Percentiles rank a stretch among this genome's conserved stretches.
These are phyloP conservation scores for Acleris laterana DNA, from an alignment of 2,888 invertebrate genomes.

Conservation along the genomic window DNA sequence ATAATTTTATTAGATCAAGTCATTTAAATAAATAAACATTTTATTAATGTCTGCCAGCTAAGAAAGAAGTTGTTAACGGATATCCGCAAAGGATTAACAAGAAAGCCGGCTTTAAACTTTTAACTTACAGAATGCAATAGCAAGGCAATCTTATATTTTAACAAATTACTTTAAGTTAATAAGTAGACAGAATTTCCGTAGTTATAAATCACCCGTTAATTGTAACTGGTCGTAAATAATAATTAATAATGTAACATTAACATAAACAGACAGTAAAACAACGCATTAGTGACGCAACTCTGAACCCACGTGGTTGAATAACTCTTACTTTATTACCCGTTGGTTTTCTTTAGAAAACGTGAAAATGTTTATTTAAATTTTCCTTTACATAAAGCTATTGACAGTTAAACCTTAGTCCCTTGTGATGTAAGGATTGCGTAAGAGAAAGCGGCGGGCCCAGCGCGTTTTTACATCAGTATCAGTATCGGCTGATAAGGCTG, in stretches of 20 bases:
- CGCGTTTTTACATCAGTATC: conserved; percentile 11
- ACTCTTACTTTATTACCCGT: conserved; percentile 26
- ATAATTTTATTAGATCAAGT: too few species aligned
- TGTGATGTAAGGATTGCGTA: conserved; percentile 31
- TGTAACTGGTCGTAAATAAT: conserved; percentile 15
- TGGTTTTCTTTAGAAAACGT: conserved; percentile 30
- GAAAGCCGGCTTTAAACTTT: neutral
- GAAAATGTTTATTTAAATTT: conserved; percentile 24
- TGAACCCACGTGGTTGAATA: neutral
- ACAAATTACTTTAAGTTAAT: neutral
- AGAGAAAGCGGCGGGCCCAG: conserved; percentile 31
- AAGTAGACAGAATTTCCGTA: conserved; percentile 5
- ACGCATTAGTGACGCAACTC: conserved; percentile 25
- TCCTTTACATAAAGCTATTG: conserved; percentile 15
- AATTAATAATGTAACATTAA: conserved; percentile 21
- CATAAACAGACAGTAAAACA: conserved; percentile 16
- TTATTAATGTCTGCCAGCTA: neutral
- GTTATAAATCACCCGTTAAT: conserved; percentile 29
- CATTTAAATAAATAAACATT: neutral
- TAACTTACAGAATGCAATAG: neutral
- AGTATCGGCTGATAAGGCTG: conserved; percentile 19
- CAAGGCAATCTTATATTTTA: neutral
- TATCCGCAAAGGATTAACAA: neutral
- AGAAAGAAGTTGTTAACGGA: neutral
- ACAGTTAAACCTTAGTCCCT: conserved; percentile 17